Conservation (phyloP, 2,888 invertebrate species). For the Cephus nigrinus region DNA sequence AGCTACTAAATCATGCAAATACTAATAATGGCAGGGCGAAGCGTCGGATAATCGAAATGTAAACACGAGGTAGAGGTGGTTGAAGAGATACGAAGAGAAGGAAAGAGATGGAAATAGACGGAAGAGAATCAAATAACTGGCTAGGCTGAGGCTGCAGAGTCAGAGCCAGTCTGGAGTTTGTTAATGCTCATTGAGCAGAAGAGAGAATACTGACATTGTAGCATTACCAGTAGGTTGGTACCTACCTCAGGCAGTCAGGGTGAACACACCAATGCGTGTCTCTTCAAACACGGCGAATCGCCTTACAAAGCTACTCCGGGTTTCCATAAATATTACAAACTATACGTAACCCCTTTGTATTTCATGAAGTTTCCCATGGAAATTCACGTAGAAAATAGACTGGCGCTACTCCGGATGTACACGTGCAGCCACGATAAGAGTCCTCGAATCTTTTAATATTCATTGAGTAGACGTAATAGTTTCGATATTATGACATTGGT, state of each 20-base stretch:
- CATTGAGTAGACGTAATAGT: background rate
- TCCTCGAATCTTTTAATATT: background rate
- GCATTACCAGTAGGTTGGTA: background rate
- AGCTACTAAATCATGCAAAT: slow-evolving; percentile 59
- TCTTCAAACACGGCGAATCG: background rate
- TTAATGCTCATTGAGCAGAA: background rate
- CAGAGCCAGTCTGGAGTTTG: background rate
- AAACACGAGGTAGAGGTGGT: slow-evolving; percentile 46
- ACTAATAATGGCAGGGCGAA: slow-evolving; percentile 55
- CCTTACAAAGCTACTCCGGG: background rate
- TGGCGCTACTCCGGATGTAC: background rate
- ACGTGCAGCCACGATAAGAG: background rate
- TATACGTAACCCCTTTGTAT: background rate
- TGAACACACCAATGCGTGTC: background rate
- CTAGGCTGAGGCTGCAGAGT: background rate
- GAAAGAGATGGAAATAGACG: background rate
- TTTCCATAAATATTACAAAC: background rate
- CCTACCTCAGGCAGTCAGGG: background rate
- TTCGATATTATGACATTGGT: background rate
- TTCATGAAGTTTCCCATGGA: background rate
- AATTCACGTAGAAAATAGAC: background rate
- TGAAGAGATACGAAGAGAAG: background rate
- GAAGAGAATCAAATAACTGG: background rate
- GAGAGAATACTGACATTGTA: background rate
- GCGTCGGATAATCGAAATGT: slow-evolving; percentile 61